Evolutionary conservation across 2,113 vertebrate species (phyloP).

Genomic region (Psephotus haematonotus): DNA sequence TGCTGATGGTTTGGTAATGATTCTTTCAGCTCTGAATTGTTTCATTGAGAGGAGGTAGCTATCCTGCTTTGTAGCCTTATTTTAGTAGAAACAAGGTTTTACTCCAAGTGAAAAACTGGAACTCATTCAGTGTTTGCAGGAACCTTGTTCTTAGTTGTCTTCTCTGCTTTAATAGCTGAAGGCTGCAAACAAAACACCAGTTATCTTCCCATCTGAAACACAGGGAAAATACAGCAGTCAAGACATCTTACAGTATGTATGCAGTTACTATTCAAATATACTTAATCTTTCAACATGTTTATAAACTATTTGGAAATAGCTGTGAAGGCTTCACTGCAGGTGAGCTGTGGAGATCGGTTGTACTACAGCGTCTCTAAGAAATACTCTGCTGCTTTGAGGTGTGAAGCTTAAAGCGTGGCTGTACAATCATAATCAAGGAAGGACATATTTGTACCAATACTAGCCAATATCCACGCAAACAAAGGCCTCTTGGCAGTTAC

Average conservation of each 20-base stretch:
- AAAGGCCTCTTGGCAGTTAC: not conserved
- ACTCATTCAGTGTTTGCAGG: slow-evolving; percentile 40
- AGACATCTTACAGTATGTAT: not conserved
- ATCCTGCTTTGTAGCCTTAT: not conserved
- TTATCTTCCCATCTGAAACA: slow-evolving; percentile 60
- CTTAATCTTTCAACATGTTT: not conserved
- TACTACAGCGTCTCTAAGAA: not conserved
- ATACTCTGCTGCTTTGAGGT: not conserved
- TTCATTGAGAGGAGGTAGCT: not conserved
- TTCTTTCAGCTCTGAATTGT: not conserved
- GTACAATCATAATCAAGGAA: not conserved
- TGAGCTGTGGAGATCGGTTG: not conserved
- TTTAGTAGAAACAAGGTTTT: not conserved
- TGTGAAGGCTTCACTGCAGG: not conserved
- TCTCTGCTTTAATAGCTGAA: not conserved
- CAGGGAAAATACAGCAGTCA: not conserved
- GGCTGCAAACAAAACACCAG: slow-evolving; percentile 59
- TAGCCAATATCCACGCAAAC: not conserved
- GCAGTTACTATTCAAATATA: not conserved
- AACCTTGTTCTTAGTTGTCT: not conserved
- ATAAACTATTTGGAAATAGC: not conserved
- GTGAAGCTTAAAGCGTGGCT: fast-evolving
- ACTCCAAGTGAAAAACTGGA: slow-evolving; percentile 65
- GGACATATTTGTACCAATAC: fast-evolving
- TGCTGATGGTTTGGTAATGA: not conserved